phyloP scores from a whole-genome alignment of 2,797 vertebrate species.

The Xyrichtys novacula region DNA sequence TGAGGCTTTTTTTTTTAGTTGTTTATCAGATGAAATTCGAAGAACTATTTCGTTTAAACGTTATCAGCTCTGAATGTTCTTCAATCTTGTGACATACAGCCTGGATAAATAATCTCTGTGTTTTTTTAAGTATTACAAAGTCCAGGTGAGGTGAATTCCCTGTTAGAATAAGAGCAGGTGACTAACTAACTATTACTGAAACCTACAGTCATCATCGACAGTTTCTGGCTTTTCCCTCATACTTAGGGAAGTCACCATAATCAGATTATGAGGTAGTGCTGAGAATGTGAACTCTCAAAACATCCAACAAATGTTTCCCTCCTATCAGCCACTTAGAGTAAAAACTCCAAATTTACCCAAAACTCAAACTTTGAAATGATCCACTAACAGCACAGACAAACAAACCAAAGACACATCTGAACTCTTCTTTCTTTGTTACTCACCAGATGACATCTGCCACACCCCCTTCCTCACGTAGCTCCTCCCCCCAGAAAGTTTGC shows the following conservation, averaged over 20 bases:
- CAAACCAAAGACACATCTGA: background rate
- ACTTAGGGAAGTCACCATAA: background rate
- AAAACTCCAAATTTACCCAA: background rate
- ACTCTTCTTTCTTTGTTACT: slow-evolving; percentile 11
- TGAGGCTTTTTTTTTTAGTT: background rate
- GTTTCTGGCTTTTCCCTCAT: background rate
- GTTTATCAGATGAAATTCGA: background rate
- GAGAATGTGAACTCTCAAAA: background rate
- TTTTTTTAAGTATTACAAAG: too few species aligned
- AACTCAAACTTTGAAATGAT: background rate
- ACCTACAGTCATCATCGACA: background rate
- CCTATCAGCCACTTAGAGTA: background rate
- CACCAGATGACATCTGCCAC: slow-evolving; percentile 83
- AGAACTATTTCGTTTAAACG: too few species aligned
- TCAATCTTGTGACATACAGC: too few species aligned
- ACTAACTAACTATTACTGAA: slow-evolving; percentile 2
- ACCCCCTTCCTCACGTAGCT: slow-evolving; percentile 81
- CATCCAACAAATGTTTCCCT: background rate
- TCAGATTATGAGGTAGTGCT: background rate
- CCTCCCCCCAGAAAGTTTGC: slow-evolving; percentile 86
- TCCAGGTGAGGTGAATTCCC: background rate
- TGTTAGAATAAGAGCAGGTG: background rate
- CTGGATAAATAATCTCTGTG: too few species aligned
- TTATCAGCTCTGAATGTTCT: too few species aligned
- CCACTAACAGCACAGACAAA: background rate